Base-by-base conservation (phyloP, 2,113 vertebrate genomes). In the Stigmatopora argus region DNA sequence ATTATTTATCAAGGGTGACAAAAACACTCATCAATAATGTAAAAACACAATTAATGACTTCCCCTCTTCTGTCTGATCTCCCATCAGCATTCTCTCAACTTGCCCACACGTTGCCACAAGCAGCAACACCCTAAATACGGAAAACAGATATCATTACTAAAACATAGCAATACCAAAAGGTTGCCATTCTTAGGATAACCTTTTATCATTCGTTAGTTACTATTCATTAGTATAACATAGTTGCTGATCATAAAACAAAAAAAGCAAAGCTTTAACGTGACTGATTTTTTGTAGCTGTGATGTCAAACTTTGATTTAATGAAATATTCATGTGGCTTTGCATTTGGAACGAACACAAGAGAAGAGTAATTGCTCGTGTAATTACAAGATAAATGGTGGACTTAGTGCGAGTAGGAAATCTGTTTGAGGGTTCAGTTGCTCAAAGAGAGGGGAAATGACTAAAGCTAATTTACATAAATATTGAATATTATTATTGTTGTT, bases 21-120 rank as follows among this genome's bases (percentile, higher is more conserved):
- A 67, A 78, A 82, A 78, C 78, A 77, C 69, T 86, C 76, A 91
- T 92, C 79, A 91, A 91, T 91, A 86, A 92, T 92, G 78, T 64
- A 91, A 78, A 83, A 78, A 79, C 51, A 69, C 70, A 78, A 79
- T 89, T 90, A 90, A 88, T 85, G 80, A 86, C 83, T 89, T 88
- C 84, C 81, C 73, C 71, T 78, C 73, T 72, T 84, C 81, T 81
- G 76, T 87, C 74, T 83, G 87, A 89, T 89, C 85, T 83, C 81
- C 75, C 82, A 70, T 59, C 23, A 34, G 4, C 34, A 35, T 51
- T 67, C 64, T 38, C 53, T 66, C 73, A 62, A 62, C 74, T 68
- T 55, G 67, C 62, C 65, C 72, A 55, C 60, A 4, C 60, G 23
- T 62, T 49, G 70, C 64, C 44, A 60, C 68, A 82, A 68, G 69